Conservation (phyloP, 2,797 vertebrate species). For the Hylomyscus alleni region DNA sequence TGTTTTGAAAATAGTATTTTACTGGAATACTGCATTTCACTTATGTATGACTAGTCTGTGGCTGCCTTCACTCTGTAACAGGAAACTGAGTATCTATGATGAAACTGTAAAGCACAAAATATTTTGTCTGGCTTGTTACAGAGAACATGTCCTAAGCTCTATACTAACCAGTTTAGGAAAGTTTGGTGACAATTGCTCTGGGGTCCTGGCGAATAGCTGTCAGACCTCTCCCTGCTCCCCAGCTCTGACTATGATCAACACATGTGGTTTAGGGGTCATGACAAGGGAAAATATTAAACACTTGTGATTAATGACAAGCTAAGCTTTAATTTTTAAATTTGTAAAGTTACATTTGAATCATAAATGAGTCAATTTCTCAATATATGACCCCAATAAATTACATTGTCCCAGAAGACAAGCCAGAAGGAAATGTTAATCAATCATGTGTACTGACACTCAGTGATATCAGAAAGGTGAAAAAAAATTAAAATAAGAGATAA, state of each 20-base stretch:
- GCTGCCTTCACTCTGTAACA: not conserved
- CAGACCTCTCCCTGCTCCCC: too few relatives aligned
- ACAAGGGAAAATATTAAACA: constrained; percentile 71
- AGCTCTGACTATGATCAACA: constrained; percentile 52
- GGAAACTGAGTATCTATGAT: not conserved
- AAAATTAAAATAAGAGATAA: constrained; percentile 74
- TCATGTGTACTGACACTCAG: constrained; percentile 68
- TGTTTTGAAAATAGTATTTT: constrained; percentile 6
- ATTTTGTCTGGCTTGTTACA: not conserved
- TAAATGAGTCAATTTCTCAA: constrained; percentile 76
- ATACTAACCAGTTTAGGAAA: not conserved
- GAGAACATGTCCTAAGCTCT: not conserved
- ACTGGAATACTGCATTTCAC: not conserved
- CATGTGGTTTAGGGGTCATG: not conserved
- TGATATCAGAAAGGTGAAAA: constrained; percentile 65
- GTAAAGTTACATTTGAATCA: constrained; percentile 76
- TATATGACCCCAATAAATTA: constrained; percentile 70
- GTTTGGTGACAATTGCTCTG: not conserved
- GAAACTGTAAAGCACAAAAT: not conserved
- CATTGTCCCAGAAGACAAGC: constrained; percentile 60
- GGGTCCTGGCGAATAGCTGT: not conserved
- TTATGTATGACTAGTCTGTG: not conserved
- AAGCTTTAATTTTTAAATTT: constrained; percentile 73
- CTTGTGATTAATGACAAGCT: constrained; percentile 74
- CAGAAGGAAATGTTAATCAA: constrained; percentile 76